Evolutionary conservation across 2,797 vertebrate genomes (phyloP), one percentile per base, ranked within the genome.

Genomic region (Sylvia borin): DNA sequence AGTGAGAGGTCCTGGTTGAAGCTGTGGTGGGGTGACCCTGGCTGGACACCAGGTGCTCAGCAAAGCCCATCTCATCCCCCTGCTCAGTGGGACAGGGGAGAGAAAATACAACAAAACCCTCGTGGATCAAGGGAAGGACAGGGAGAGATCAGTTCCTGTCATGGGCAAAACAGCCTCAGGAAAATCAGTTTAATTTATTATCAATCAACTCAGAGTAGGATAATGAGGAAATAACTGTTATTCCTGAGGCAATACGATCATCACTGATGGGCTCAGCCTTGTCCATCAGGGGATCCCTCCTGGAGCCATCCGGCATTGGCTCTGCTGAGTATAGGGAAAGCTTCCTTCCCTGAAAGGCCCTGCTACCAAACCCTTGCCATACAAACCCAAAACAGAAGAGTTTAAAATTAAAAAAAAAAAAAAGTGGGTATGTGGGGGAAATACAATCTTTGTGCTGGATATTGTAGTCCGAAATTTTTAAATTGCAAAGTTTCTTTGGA

Each of bases 351-450:
- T 42, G 11, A 16, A 74, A 31, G 21, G 40, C 31, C 5, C 42
- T 42, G 22, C 47, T 68, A 21, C 53, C 54, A 48, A 61, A 68
- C 42, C 26, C 18, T 81, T 47, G 42, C 42, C 26, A 42, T 3
- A 2, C 34, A 81, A 61, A 42, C 15, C 13, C 18, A 48, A 24
- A 61, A 1, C 15, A 27, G 10, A n/a, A 67, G 27, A 16, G 6
- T 45, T 60, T 15, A 43, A 43, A 34, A 27, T 7, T 4, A 2
- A 3, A 36, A 42, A 21, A 51, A 36, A 25, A 25, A 16, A 11
- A 6, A 3, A 1, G 19, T 10, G 8, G 7, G 9, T 36, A 36
- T 36, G 36, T 36, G 40, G 5, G 7, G 15, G 9, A 4, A 65
- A 50, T 42, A 13, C 7, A 7, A 29, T 24, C 18, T 76, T 38